Evolutionary conservation across 1,140 invertebrate genomes (phyloP), one percentile per base, ranked within the genome.

Genomic region (Cotesia typhae): DNA sequence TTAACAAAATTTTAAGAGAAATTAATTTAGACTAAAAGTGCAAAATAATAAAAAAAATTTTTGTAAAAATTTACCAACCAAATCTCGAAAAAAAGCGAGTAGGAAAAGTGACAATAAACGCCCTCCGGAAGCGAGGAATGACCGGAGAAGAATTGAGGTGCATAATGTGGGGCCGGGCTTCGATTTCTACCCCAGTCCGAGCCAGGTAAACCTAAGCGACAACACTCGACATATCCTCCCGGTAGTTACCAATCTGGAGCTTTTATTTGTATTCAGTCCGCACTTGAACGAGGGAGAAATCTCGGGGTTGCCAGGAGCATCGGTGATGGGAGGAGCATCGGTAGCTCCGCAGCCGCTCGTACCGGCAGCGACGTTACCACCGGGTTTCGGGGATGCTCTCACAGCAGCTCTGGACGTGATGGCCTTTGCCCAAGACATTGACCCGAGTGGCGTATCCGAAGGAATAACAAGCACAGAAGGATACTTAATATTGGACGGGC

Each of bases 151-250:
- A 95, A 82, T 88, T 96, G 83, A 86, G 94, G 1, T 88, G 91
- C 53, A 88, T 96, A 36, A 96, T 96, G 94, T 96, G 95, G 95
- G 95, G 94, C 41, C 88, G 94, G 17, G 92, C 92, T 38, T 94
- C 93, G 1, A 93, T 95, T 70, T 94, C 93, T n/a, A 95, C 94
- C 35, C 94, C 94, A 5, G 91, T 93, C 10, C 93, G 94, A 85
- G 84, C 87, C 71, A 90, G 90, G 90, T 92, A 87, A 35, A 67
- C 36, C 17, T 47, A 55, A 37, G 17, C 4, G 1, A 20, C 38
- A 47, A 7, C 36, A 5, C 4, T 51, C 6, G 9, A 17, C 17
- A 7, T 10, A 14, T 37, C 14, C 28, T 9, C 14, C 7, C 51
- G n/a, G 10, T 67, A 9, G 12, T 4, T 57, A 28, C 28, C 28